Evolutionary conservation across 2,888 invertebrate genomes (phyloP), one percentile per base, ranked within the genome.

Genomic region (Mycalesis mineus): DNA sequence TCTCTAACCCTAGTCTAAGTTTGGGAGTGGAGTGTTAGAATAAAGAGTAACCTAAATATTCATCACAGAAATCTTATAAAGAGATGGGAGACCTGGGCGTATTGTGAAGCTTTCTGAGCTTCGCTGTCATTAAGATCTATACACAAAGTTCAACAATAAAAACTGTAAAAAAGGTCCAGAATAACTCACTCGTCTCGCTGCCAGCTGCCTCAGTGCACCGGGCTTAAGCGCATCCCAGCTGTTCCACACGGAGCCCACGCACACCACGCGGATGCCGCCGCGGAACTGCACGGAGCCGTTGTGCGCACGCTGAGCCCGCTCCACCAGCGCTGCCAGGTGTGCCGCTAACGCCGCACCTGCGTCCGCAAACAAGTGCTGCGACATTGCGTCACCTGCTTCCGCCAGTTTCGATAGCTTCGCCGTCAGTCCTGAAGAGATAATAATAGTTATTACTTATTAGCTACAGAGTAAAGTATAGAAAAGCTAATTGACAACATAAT

Each of bases 241-340:
- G 63, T 95, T 92, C 96, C 97, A 99, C 0, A 99, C 97, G 0
- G 97, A 97, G 0, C 98, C 98, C 0, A 98, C 96, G 76, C 98
- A 98, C 0, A 97, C 93, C 0, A 98, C 92, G 49, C 93, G 92
- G 41, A 97, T 64, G 0, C 58, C 57, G 22, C 2, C 48, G 36
- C 94, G 79, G 0, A 95, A 94, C 5, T 91, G 75, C 69, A 92
- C 52, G 91, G 91, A 0, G 55, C 95, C 58, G 33, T 61, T 60
- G 39, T 58, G 57, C 0, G 51, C 51, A 33, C 33, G 51, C 49
- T 48, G 84, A 55, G 88, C 66, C 0, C 47, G 91, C 77, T 60
- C 79, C 70, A 37, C 97, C 94, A 70, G 94, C 93, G 78, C 95
- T 87, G 62, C 97, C 0, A 96, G 78, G 66, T 93, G 91, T 11